phyloP scores from a whole-genome alignment of 2,888 invertebrate species.

The Nasonia oneida region DNA sequence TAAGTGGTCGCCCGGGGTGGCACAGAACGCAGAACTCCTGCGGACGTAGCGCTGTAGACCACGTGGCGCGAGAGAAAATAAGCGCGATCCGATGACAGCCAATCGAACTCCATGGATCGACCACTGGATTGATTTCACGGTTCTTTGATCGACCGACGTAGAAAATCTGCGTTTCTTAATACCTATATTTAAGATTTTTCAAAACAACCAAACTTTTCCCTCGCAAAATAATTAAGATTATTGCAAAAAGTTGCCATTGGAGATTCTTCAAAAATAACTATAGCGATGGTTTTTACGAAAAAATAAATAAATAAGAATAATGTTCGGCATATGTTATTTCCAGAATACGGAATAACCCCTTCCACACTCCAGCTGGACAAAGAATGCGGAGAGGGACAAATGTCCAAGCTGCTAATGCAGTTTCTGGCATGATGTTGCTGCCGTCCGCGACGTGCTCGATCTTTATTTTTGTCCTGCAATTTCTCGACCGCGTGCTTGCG shows the following conservation, averaged over 20 bases:
- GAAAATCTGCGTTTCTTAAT: not conserved
- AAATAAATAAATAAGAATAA: not conserved
- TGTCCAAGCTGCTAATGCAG: not conserved
- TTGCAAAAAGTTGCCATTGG: no score
- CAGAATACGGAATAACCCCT: not conserved
- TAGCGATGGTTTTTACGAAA: no score
- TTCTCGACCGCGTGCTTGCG: conserved; percentile 66
- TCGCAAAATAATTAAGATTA: no score
- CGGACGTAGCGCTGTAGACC: not conserved
- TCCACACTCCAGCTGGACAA: not conserved
- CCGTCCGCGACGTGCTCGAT: conserved; percentile 42
- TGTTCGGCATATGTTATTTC: not conserved
- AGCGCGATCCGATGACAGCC: conserved; percentile 4
- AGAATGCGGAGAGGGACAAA: not conserved
- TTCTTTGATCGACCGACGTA: no score
- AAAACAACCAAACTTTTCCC: no score
- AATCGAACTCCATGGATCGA: conserved; percentile 58
- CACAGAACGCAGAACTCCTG: not conserved
- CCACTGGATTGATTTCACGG: not conserved
- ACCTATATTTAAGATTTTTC: not conserved
- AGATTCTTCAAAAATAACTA: no score
- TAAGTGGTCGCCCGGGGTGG: conserved; percentile 70
- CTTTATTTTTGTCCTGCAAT: conserved; percentile 70
- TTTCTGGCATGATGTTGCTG: not conserved
- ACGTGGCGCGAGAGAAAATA: conserved; percentile 15